Base-by-base conservation (phyloP, 2,797 vertebrate genomes). In the Aldrovandia affinis region DNA sequence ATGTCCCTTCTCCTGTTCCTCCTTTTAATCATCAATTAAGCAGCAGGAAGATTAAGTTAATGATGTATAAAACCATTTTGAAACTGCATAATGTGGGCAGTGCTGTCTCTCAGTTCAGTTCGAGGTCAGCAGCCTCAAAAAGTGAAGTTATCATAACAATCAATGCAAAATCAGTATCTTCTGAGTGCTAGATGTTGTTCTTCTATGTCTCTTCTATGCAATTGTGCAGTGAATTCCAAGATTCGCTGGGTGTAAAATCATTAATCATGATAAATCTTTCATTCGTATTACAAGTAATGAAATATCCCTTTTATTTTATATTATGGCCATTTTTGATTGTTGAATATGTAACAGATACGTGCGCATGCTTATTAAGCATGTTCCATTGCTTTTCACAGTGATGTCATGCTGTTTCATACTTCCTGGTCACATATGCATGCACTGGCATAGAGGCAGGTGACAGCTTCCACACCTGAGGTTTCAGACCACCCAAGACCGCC, bases 11-110 rank as follows among this genome's bases (percentile, higher is more conserved):
- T 75, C 70, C 70, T 22, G 14, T 42, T 75, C 22, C 70, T 42
- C 42, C 70, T 47, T 44, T 75, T 75, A 75, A 75, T 75, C 42
- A 75, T 75, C 39, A 75, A n/a, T 75, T 75, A 70, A 39, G 68
- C 6, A 5, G 70, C 70, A 0, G 39, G 20, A 1, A 75, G 70
- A 75, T 75, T 75, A 75, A 75, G 44, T 75, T 47, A 75, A 75
- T 44, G 39, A 44, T 75, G 70, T 75, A 75, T 75, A 47, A 75
- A 73, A 75, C 36, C 36, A n/a, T 44, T 75, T 47, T 75, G 39
- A 39, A 75, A 9, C 36, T 25, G 0, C 18, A n/a, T n/a, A 1
- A 25, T 44, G 70, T 73, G 68, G 36, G 15, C 68, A 22, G 18
- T 73, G 68, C 68, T 42, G 36, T 20, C 68, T 39, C 33, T 73